Conservation (phyloP, 2,888 invertebrate genomes). For the Leucozona laternaria region DNA sequence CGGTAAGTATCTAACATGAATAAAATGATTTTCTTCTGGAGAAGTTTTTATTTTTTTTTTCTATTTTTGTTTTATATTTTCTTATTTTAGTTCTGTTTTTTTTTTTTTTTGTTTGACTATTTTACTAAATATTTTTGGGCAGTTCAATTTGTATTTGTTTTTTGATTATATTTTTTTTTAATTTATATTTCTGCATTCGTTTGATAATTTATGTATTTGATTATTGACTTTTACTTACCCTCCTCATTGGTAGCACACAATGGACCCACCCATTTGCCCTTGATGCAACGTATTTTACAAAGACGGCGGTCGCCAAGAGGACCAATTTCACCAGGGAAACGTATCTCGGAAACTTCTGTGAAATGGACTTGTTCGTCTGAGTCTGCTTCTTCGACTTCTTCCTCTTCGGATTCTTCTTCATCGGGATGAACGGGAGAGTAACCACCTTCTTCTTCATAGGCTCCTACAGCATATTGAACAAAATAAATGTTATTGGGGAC, state of each 20-base stretch:
- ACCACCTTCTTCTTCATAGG: slow-evolving; percentile 83
- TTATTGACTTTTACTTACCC: slow-evolving; percentile 85
- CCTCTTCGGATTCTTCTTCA: slow-evolving; percentile 82
- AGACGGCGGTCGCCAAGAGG: slow-evolving; percentile 89
- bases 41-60: slow-evolving; percentile 47
- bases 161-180: slow-evolving; percentile 39
- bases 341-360: slow-evolving; percentile 83
- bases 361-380: slow-evolving; percentile 82
- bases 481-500: neutral
- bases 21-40: slow-evolving; percentile 44
- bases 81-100: slow-evolving; percentile 35
- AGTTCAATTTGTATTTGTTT: slow-evolving; percentile 51
- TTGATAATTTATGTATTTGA: slow-evolving; percentile 36
- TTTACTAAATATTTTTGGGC: slow-evolving; percentile 55
- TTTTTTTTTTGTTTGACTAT: slow-evolving; percentile 55
- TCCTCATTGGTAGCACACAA: slow-evolving; percentile 89
- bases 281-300: slow-evolving; percentile 93
- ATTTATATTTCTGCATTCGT: neutral
- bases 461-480: slow-evolving; percentile 76
- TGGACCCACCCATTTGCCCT: slow-evolving; percentile 93
- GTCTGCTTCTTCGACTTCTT: slow-evolving; percentile 82
- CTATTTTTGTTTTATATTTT: slow-evolving; percentile 52
- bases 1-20: slow-evolving; percentile 71
- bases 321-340: slow-evolving; percentile 90
- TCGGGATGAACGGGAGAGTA: slow-evolving; percentile 82